Evolutionary conservation across 1,140 invertebrate species (phyloP).

Genomic region (Ganaspis sp.): DNA sequence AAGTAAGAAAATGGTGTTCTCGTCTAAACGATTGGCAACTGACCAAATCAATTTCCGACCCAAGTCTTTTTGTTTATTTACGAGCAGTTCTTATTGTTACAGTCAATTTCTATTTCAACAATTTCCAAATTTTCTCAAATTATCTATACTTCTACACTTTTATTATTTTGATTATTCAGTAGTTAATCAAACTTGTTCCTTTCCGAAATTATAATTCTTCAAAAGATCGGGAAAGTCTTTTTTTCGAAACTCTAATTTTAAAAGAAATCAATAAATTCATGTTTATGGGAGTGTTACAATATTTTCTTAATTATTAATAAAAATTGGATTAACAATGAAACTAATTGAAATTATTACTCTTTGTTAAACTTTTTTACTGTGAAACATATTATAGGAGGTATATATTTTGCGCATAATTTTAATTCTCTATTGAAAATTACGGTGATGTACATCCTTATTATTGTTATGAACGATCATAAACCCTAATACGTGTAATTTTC

Average conservation of each 20-base stretch:
- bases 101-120: background rate
- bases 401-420: background rate
- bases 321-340: too few relatives aligned
- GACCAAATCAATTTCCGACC: constrained; percentile 15
- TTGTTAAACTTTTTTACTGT: background rate
- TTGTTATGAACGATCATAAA: too few relatives aligned
- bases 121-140: background rate
- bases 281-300: too few relatives aligned
- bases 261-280: too few relatives aligned
- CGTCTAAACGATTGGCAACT: constrained; percentile 8
- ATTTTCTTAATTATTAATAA: too few relatives aligned
- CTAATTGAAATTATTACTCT: too few relatives aligned
- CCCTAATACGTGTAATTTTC: background rate
- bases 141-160: background rate
- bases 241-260: too few relatives aligned
- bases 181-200: too few relatives aligned
- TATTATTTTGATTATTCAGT: too few relatives aligned
- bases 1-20: background rate
- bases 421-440: background rate
- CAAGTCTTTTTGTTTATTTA: constrained; percentile 6
- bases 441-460: background rate
- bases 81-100: background rate
- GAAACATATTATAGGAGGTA: background rate
- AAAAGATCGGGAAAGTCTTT: too few relatives aligned
- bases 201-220: too few relatives aligned